These are phyloP conservation scores for Drosophila paranaensis DNA, from an alignment of 2,888 invertebrate genomes.

Conservation along the genomic window DNA sequence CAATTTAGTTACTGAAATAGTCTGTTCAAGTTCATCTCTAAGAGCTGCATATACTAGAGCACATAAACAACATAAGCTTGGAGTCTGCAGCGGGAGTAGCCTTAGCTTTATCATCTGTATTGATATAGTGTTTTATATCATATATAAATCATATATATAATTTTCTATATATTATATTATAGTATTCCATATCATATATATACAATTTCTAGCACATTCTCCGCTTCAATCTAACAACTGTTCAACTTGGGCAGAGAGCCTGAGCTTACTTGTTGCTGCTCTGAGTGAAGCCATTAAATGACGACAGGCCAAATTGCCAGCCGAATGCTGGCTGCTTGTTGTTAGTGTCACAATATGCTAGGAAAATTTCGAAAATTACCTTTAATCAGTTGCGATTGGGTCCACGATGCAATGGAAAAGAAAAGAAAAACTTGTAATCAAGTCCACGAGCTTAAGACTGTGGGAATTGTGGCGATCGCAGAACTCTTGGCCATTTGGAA, in stretches of 20 bases:
- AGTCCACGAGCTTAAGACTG: constrained; percentile 26
- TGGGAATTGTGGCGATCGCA: constrained; percentile 44
- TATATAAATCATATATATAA: too few species aligned
- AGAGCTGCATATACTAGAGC: too few species aligned
- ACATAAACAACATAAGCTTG: not conserved
- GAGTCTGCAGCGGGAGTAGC: not conserved
- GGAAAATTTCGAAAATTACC: constrained; percentile 73
- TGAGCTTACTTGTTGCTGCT: constrained; percentile 23
- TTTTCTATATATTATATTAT: too few species aligned
- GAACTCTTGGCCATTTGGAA: constrained; percentile 36
- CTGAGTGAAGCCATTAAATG: constrained; percentile 63
- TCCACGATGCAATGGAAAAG: constrained; percentile 20
- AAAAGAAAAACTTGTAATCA: constrained; percentile 1
- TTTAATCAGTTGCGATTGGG: constrained; percentile 76
- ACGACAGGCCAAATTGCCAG: constrained; percentile 65
- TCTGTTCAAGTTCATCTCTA: too few species aligned
- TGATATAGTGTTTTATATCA: not conserved
- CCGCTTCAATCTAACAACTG: too few species aligned
- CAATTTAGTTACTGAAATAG: too few species aligned
- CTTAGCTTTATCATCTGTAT: not conserved
- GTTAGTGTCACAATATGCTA: constrained; percentile 64
- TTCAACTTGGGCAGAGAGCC: too few species aligned
- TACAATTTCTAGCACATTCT: too few species aligned
- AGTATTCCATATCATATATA: too few species aligned
- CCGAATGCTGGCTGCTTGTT: constrained; percentile 48